phyloP scores from a whole-genome alignment of 2,797 vertebrate species.

The Fistularia tabacaria region DNA sequence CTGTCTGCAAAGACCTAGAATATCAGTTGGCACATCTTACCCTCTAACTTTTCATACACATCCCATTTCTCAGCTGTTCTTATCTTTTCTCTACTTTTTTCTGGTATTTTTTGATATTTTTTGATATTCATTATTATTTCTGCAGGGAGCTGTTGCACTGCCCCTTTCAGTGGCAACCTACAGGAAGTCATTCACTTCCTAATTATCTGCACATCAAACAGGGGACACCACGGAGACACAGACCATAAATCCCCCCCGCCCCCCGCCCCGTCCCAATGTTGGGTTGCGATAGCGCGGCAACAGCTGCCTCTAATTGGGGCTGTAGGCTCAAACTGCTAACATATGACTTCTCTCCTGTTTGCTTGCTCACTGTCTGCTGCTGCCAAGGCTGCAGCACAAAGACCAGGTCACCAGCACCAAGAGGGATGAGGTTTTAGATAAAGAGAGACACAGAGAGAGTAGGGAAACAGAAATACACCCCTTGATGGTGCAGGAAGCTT shows the following conservation, averaged over 20 bases:
- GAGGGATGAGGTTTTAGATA: conserved; percentile 56
- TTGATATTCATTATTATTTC: conserved; percentile 58
- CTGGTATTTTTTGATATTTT: too few relatives aligned
- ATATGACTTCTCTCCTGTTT: conserved; percentile 71
- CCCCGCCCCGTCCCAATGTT: conserved; percentile 24
- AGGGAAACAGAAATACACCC: conserved; percentile 41
- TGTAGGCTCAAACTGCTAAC: conserved; percentile 83
- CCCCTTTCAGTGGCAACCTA: conserved; percentile 78
- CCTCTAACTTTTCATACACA: conserved; percentile 16
- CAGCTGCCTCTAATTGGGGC: conserved; percentile 87
- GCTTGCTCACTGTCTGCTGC: conserved; percentile 49
- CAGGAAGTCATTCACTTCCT: conserved; percentile 90
- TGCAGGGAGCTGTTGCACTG: conserved; percentile 50
- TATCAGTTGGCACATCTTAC: conserved; percentile 36
- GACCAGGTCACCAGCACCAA: conserved; percentile 45
- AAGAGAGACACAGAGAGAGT: conserved; percentile 36
- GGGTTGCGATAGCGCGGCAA: conserved; percentile 80
- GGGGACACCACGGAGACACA: conserved; percentile 75
- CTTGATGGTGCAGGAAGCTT: conserved; percentile 39
- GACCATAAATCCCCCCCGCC: conserved; percentile 84
- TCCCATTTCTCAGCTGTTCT: conserved; percentile 52
- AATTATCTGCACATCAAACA: conserved; percentile 90
- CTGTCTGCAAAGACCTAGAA: too few relatives aligned
- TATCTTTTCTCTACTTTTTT: conserved; percentile 38
- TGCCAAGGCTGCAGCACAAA: conserved; percentile 53